Base-by-base conservation (phyloP, 2,113 vertebrate genomes). In the Podilymbus podiceps region DNA sequence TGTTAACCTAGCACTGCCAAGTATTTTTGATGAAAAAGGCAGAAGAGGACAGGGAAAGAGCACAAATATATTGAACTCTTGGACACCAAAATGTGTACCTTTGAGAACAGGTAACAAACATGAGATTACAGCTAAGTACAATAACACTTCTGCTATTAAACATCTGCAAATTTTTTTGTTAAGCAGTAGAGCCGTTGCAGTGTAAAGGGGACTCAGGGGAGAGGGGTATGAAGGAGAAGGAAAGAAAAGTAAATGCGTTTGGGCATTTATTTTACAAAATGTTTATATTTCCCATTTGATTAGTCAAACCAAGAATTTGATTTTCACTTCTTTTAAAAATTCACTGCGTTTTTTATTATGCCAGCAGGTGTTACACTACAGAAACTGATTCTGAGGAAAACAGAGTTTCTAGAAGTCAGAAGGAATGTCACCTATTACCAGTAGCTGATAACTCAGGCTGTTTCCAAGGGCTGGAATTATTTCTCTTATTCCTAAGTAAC, bases 301-400 rank as follows among this genome's bases (percentile, higher is more conserved):
- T 68, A 95, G 58, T 30, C n/a, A 85, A 73, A 88, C 53, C 67
- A 85, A 93, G 30, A 64, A 64, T 63, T 44, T 87, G 42, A 81
- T 92, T 93, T 87, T 79, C 85, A 91, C 55, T 93, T 74, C 86
- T 76, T 92, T 78, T 1, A 89, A 63, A 86, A 27, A 85, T 44
- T 79, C 46, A 55, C 22, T 76, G 76, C 89, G 75, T 46, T 81
- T 89, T 89, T 97, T 96, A 96, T 97, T 95, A 97, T 89, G 85
- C 86, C 92, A 94, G 85, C 40, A 94, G 91, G 78, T 75, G 47
- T 87, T 97, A 97, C 42, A 56, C 83, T 97, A 96, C 63, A 95
- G 94, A 95, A 96, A 97, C 63, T 9, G 10, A 95, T 95, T 78
- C 81, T 89, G 83, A 91, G 85, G 92, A 97, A 97, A 97, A 93